A percentile compares a stretch with the other conserved stretches of the same genome.
These are phyloP conservation scores for Rhinogobius similis DNA, from an alignment of 2,113 vertebrate genomes.

Conservation along the genomic window DNA sequence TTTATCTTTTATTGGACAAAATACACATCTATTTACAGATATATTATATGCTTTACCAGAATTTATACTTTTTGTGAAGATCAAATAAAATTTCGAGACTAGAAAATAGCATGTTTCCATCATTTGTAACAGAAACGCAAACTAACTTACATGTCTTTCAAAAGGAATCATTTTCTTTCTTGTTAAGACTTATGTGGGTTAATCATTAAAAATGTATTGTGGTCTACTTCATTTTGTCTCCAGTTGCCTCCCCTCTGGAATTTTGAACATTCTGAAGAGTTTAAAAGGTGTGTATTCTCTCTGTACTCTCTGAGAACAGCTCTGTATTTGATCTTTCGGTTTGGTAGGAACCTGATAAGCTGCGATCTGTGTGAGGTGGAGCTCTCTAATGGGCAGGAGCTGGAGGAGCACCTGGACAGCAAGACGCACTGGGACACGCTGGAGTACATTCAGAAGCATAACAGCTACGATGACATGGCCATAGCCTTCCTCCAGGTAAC, in stretches of 20 bases:
- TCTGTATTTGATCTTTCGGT: neutral
- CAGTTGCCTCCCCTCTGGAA: neutral
- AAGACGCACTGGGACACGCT: conserved; percentile 67
- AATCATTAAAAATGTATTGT: too few species aligned
- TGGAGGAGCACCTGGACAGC: conserved; percentile 64
- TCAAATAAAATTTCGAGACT: too few species aligned
- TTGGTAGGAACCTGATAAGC: conserved; percentile 38
- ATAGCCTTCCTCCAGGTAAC: conserved; percentile 70
- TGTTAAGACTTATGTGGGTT: too few species aligned
- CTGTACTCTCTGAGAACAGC: neutral
- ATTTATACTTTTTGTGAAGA: too few species aligned
- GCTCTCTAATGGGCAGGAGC: conserved; percentile 48
- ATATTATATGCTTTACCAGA: too few species aligned
- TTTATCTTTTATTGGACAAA: too few species aligned
- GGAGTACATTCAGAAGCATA: conserved; percentile 66
- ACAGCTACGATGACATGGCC: conserved; percentile 59
- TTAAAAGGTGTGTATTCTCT: neutral
- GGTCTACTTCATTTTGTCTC: neutral
- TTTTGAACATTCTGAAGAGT: too few species aligned
- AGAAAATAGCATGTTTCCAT: too few species aligned
- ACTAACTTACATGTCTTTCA: too few species aligned
- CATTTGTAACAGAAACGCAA: too few species aligned
- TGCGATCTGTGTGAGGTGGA: conserved; percentile 68
- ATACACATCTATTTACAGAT: too few species aligned
- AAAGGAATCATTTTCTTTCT: too few species aligned